Conservation (phyloP, 1,140 invertebrate genomes). For the Hycleus cichorii region DNA sequence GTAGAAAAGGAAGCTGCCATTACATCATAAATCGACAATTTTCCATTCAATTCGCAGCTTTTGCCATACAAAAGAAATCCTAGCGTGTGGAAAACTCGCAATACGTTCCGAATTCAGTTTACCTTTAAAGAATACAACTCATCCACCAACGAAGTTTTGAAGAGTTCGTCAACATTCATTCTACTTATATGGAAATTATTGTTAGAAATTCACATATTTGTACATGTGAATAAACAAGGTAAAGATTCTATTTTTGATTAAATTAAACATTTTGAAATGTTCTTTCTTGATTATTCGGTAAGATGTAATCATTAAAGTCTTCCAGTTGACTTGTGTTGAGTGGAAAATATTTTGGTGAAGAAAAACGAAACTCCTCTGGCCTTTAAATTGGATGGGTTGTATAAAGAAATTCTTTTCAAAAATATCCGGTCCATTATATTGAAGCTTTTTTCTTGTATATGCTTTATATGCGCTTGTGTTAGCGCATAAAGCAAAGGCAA, state of each 20-base stretch:
- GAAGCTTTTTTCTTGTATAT: not conserved
- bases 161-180: constrained; percentile 8
- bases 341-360: too few species aligned
- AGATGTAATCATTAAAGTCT: not conserved
- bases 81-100: constrained; percentile 22
- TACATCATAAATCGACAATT: constrained; percentile 28
- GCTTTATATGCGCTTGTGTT: not conserved
- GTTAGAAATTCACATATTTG: not conserved
- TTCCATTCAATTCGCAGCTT: constrained; percentile 24
- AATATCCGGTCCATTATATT: not conserved
- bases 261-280: not conserved
- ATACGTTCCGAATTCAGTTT: constrained; percentile 23
- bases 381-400: not conserved
- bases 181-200: constrained; percentile 19
- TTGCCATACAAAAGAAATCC: constrained; percentile 20
- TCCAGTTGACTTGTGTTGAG: too few species aligned
- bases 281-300: not conserved
- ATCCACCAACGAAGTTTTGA: constrained; percentile 5
- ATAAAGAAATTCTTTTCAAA: not conserved
- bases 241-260: not conserved
- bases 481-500: not conserved
- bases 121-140: constrained; percentile 18
- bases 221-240: not conserved
- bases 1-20: constrained; percentile 16
- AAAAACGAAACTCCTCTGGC: too few species aligned